Evolutionary conservation across 2,797 vertebrate species (phyloP), one percentile per base, ranked within the genome.

Genomic region (Malacoctenus gilli): DNA sequence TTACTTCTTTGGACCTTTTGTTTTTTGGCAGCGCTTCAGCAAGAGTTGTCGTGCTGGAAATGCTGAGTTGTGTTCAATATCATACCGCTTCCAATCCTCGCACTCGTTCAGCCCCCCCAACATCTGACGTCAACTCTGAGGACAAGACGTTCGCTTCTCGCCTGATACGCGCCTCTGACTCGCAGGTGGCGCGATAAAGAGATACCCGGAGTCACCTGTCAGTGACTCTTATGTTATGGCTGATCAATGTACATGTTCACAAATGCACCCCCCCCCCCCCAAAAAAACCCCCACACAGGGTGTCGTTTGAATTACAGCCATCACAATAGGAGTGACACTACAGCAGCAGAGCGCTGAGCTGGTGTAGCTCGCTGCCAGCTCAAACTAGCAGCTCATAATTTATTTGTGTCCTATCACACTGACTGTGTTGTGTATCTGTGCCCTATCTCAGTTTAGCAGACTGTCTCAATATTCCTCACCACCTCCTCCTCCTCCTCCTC

Each of bases 381-480:
- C 65, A 31, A 59, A 80, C 50, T 48, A 60, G 72, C 61, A 59
- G 52, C 57, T 77, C 59, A 76, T 82, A 47, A 77, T 83, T 81
- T 77, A 84, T 80, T 76, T 74, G 59, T 72, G 53, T 84, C 59
- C 68, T 34, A 53, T 82, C 72, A 57, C 51, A 72, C 48, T 42
- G 44, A 65, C 63, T 59, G 57, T 72, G 61, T 58, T 70, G 63
- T 59, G 50, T 74, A 68, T 78, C 43, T 61, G 36, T 63, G 50
- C 32, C 70, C 62, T 58, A 72, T 79, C 75, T 73, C 59, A 59
- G 49, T 72, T 75, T 36, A 79, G 61, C 74, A 82, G 66, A 68
- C 61, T 68, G 66, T 70, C 57, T 68, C 61, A 36, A 13, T 56
- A 21, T 31, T 1, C 38, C 15, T 51, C 38, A 21, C 44, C 25